Evolutionary conservation across 2,888 invertebrate genomes (phyloP), one percentile per base, ranked within the genome.

Genomic region (Nasonia oneida): DNA sequence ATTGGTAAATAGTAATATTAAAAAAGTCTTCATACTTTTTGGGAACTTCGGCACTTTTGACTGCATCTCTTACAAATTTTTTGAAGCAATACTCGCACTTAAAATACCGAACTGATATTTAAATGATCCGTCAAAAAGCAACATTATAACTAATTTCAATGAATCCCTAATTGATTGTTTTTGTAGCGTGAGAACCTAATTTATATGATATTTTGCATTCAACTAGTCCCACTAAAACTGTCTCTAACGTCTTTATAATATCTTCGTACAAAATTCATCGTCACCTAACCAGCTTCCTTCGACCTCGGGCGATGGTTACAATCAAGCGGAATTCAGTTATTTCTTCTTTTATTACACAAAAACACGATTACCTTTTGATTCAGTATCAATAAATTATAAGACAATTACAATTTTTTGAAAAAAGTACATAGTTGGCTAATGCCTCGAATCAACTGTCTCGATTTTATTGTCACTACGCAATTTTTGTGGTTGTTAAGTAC

Each of bases 221-320:
- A 79, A 47, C 75, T 76, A 86, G 79, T 86, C 83, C 53, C 80
- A 71, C 79, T 86, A 83, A 83, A 83, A 86, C 80, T 79, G 86
- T 67, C 61, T 83, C 83, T 83, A 83, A 86, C 71, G 71, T 83
- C 71, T n/a, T 78, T 81, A 81, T 70, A 80, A 53, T 76, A 83
- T 83, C 71, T 83, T 57, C 71, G 83, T 86, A 86, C 80, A 83
- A 86, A 86, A 86, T 80, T 83, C 76, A 80, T 76, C 57, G 75
- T 70, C 73, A 80, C 73, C 29, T 73, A 73, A 81, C 29, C 77
- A 77, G 64, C 74, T 85, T 67, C 33, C 39, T 81, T 76, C 39
- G 61, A 73, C 70, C 73, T 71, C 50, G 33, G 37, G 50, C 42
- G 42, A 78, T 77, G 67, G 53, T 73, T 81, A 73, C 50, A 73